Conservation (phyloP, 2,797 vertebrate species). For the Malacoctenus gilli region DNA sequence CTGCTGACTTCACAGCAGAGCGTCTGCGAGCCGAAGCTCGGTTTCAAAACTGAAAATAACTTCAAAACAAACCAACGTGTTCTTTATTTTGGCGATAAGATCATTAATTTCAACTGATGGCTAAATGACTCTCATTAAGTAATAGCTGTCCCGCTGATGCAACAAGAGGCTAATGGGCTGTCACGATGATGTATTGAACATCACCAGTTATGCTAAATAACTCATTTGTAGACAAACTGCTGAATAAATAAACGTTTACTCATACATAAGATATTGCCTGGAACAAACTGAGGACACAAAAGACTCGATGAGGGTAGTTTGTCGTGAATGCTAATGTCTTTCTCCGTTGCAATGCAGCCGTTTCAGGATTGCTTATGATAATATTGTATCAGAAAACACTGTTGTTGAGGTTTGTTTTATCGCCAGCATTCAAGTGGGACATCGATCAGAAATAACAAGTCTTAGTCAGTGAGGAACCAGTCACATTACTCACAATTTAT, state of each 20-base stretch:
- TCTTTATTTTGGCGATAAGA: constrained; percentile 36
- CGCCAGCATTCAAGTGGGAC: background rate
- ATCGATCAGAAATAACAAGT: background rate
- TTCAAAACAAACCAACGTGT: constrained; percentile 20
- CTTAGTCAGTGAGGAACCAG: background rate
- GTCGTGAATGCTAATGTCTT: no score
- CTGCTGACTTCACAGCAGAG: no score
- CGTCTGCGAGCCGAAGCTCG: no score
- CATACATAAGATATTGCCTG: background rate
- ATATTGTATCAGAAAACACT: no score
- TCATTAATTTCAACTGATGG: constrained; percentile 27
- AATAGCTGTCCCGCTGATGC: constrained; percentile 18
- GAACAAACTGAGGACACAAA: background rate
- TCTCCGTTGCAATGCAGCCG: no score
- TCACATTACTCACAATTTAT: background rate
- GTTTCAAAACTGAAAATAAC: constrained; percentile 2
- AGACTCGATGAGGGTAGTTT: no score
- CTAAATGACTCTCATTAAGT: constrained; percentile 39
- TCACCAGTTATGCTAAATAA: constrained; percentile 25
- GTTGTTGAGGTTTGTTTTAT: no score
- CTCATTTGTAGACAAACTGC: constrained; percentile 27
- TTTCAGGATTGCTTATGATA: no score
- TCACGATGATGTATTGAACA: constrained; percentile 25
- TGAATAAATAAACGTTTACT: constrained; percentile 12
- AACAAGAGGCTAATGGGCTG: constrained; percentile 24